These are phyloP conservation scores for Drosophila rhopaloa DNA, from an alignment of 1,140 invertebrate genomes.

Conservation along the genomic window DNA sequence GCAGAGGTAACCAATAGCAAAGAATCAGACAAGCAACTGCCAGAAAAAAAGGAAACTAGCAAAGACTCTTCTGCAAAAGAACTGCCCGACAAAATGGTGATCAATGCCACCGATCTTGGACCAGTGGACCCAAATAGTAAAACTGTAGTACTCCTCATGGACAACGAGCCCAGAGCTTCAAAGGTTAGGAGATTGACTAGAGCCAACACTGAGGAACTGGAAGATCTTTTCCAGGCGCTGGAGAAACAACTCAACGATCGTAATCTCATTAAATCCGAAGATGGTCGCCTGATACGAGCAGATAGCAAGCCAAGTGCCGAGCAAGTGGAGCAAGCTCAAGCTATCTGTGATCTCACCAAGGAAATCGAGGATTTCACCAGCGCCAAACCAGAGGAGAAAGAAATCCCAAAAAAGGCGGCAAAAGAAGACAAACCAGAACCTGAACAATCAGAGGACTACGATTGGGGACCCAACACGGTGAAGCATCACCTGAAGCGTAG, in stretches of 20 bases:
- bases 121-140: slow-evolving; percentile 67
- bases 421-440: slow-evolving; percentile 10
- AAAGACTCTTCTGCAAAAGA: slow-evolving; percentile 8
- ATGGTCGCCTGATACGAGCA: slow-evolving; percentile 55
- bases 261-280: slow-evolving; percentile 74
- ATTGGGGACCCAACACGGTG: slow-evolving; percentile 76
- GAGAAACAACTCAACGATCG: slow-evolving; percentile 75
- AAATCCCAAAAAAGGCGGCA: background rate
- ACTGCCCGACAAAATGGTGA: slow-evolving; percentile 19
- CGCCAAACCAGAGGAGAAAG: slow-evolving; percentile 32
- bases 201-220: slow-evolving; percentile 78
- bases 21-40: slow-evolving; percentile 11
- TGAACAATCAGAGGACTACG: slow-evolving; percentile 54
- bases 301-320: slow-evolving; percentile 45
- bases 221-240: slow-evolving; percentile 74
- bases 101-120: slow-evolving; percentile 46
- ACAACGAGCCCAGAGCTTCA: slow-evolving; percentile 73
- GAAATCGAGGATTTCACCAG: slow-evolving; percentile 72
- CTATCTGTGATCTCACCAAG: slow-evolving; percentile 70
- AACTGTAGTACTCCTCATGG: slow-evolving; percentile 74
- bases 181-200: slow-evolving; percentile 72
- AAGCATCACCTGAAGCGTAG: slow-evolving; percentile 77
- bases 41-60: slow-evolving; percentile 9
- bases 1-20: background rate
- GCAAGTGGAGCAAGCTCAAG: slow-evolving; percentile 63